Base-by-base conservation (phyloP, 2,113 vertebrate genomes). In the Calyptommatus sinebrachiatus region DNA sequence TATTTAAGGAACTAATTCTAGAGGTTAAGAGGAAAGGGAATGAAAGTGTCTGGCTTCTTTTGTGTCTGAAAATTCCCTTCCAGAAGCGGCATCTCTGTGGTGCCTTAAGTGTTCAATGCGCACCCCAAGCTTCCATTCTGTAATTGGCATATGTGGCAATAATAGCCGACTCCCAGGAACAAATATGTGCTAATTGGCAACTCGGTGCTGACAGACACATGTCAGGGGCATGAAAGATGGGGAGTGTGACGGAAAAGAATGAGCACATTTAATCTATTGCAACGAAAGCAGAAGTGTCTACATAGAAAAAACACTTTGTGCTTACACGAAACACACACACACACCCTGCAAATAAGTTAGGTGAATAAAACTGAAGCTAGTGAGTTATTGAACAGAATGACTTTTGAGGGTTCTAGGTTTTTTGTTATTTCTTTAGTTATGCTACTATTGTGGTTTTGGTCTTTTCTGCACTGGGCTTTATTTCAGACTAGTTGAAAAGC, bases 181-280 rank as follows among this genome's bases (percentile, higher is more conserved):
- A 75, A 81, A 24, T 81, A 81, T 81, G 73, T 62, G 21, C 73
- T 81, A 81, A 81, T 81, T 68, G 65, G 72, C n/a, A 76, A 70
- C 50, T 41, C 48, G 10, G 31, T 75, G 35, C 7, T 48, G 72
- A 8, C 8, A 3, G 24, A 11, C 66, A 69, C 26, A 29, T 75
- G 12, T 28, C 7, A 20, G 63, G 20, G 26, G 50, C 67, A 78
- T 5, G 20, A 31, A 70, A 16, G 2, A 28, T 70, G 48, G 3
- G 11, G 50, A 41, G 12, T 12, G 26, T 60, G 31, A 41, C 67
- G 28, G 60, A 63, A 45, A 65, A 48, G 7, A 76, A 65, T 21
- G 74, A 61, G 5, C 18, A 3, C 22, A 29, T 57, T 66, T 57
- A 53, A 57, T 20, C 16, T 12, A 31, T 45, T 28, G 50, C 20